Evolutionary conservation across 2,113 vertebrate species (phyloP).

Genomic region (Phaetusa simplex): DNA sequence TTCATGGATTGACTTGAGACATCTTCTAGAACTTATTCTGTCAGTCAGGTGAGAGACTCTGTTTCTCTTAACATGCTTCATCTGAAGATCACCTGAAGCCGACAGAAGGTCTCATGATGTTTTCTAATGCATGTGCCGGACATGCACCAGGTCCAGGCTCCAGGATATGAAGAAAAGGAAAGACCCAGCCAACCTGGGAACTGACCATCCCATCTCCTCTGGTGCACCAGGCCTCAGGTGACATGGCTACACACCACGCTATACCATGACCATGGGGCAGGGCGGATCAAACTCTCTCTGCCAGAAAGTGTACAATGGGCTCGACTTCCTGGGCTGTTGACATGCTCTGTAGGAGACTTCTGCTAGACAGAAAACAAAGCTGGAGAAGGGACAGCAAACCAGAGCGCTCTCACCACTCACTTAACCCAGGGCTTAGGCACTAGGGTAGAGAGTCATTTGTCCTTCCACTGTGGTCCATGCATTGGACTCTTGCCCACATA

Average conservation of each 20-base stretch:
- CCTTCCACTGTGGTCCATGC: not conserved
- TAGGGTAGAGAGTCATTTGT: not conserved
- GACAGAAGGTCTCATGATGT: not conserved
- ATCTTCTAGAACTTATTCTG: not conserved
- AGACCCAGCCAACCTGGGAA: not conserved
- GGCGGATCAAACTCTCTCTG: not conserved
- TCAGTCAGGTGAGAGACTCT: not conserved
- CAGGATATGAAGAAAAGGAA: not conserved
- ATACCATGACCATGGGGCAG: not conserved
- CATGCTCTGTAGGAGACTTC: not conserved
- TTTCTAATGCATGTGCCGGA: fast-evolving
- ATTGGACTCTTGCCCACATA: not conserved
- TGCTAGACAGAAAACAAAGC: not conserved
- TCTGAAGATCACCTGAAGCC: not conserved
- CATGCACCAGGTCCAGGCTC: not conserved
- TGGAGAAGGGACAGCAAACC: not conserved
- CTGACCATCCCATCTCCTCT: not conserved
- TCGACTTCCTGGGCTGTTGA: not conserved
- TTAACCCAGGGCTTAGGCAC: not conserved
- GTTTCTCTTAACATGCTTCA: not conserved
- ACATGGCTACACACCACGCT: not conserved
- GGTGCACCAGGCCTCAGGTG: not conserved
- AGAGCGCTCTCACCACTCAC: not conserved
- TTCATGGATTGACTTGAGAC: not conserved
- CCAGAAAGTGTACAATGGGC: not conserved